A percentile compares a stretch with the other conserved stretches of the same genome.
These are phyloP conservation scores for Rhabdomys dilectus DNA, from an alignment of 2,113 vertebrate species.

Conservation along the genomic window DNA sequence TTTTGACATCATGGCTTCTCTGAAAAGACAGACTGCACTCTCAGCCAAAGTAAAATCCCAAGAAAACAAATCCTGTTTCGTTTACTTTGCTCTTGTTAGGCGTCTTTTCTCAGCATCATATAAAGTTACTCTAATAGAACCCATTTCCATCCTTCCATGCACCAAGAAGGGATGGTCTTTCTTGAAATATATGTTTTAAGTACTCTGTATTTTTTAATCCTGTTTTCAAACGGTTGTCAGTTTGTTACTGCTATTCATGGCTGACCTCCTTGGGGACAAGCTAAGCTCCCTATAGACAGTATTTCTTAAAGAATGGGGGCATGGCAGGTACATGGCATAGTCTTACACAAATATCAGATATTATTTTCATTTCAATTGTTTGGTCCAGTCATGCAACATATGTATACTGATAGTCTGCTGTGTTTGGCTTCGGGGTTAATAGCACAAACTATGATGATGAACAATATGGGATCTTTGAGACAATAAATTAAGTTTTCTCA, in stretches of 20 bases:
- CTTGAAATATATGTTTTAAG: background rate
- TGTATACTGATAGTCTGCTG: background rate
- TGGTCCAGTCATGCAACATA: background rate
- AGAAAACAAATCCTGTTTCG: background rate
- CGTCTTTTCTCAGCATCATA: background rate
- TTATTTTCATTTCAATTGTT: slow-evolving; percentile 27
- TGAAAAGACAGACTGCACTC: too few species aligned
- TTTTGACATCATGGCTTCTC: background rate
- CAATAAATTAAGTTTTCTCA: background rate
- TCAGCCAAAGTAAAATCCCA: background rate
- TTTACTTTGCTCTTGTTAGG: background rate
- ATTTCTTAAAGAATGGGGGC: background rate
- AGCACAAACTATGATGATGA: slow-evolving; percentile 10
- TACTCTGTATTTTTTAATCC: background rate
- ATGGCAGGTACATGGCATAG: background rate
- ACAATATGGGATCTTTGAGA: background rate
- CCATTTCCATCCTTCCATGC: background rate
- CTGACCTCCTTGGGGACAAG: background rate
- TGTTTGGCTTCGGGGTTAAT: background rate
- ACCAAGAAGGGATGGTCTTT: background rate
- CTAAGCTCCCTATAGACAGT: background rate
- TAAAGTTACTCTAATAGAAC: background rate
- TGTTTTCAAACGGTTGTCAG: background rate
- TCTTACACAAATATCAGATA: background rate
- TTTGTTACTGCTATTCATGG: background rate